A percentile compares a stretch with the other conserved stretches of the same genome.
phyloP scores from a whole-genome alignment of 2,797 vertebrate species.

The Trematomus bernacchii region DNA sequence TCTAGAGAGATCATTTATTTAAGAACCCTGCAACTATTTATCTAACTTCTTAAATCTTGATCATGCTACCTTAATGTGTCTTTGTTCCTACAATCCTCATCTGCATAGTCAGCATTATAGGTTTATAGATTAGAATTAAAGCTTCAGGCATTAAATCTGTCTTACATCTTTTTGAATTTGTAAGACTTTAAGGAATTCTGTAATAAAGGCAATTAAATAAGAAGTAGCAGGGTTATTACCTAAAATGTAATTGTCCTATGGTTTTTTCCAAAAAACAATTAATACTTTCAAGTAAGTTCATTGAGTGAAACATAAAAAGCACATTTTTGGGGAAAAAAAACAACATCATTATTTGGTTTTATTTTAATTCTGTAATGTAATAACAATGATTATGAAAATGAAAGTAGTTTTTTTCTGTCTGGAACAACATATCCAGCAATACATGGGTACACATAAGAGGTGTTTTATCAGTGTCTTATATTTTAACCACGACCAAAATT shows the following conservation, averaged over 20 bases:
- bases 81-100: neutral
- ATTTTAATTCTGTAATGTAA: constrained; percentile 32
- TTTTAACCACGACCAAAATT: constrained; percentile 15
- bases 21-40: neutral
- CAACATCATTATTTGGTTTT: constrained; percentile 10
- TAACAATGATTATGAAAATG: constrained; percentile 16
- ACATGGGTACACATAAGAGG: constrained; percentile 28
- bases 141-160: too few species aligned
- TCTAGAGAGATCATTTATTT: neutral
- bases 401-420: constrained; percentile 7
- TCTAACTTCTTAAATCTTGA: neutral
- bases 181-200: too few species aligned
- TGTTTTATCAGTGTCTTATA: constrained; percentile 6
- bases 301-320: neutral
- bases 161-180: too few species aligned
- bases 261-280: neutral
- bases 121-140: too few species aligned
- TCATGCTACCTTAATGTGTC: neutral
- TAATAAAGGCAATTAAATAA: neutral
- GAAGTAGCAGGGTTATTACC: neutral
- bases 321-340: neutral
- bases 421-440: constrained; percentile 33
- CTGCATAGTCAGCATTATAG: neutral
- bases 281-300: neutral
- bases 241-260: neutral